Conservation (phyloP, 2,888 invertebrate species). For the Cyclophora albipunctata region DNA sequence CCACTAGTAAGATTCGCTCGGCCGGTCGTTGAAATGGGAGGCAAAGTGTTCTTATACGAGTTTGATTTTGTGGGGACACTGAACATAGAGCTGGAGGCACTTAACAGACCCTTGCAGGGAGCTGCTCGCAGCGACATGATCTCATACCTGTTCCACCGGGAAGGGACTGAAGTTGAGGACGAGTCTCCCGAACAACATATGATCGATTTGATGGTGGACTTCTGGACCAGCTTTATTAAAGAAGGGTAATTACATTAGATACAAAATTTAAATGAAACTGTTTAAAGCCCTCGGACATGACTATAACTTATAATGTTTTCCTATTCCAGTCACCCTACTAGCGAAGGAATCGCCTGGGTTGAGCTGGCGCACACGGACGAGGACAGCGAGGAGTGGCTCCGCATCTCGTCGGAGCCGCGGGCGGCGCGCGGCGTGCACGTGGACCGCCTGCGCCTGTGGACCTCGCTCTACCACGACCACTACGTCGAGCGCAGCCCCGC, state of each 20-base stretch:
- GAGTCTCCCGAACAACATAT: slow-evolving; percentile 26
- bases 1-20: slow-evolving; percentile 45
- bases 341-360: slow-evolving; percentile 32
- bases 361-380: slow-evolving; percentile 23
- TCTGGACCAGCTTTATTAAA: slow-evolving; percentile 67
- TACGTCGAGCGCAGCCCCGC: slow-evolving; percentile 39
- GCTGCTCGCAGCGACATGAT: slow-evolving; percentile 73
- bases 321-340: slow-evolving; percentile 37
- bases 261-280: not conserved
- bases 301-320: not conserved
- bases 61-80: slow-evolving; percentile 69
- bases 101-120: slow-evolving; percentile 48
- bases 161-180: slow-evolving; percentile 19
- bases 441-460: slow-evolving; percentile 44
- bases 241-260: slow-evolving; percentile 54
- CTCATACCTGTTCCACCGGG: slow-evolving; percentile 64
- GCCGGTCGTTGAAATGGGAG: slow-evolving; percentile 36
- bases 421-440: slow-evolving; percentile 33
- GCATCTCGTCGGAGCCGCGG: slow-evolving; percentile 25
- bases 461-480: slow-evolving; percentile 42
- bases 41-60: slow-evolving; percentile 72
- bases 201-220: slow-evolving; percentile 30
- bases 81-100: slow-evolving; percentile 54
- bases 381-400: slow-evolving; percentile 40
- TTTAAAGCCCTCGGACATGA: not conserved